A percentile compares a stretch with the other conserved stretches of the same genome.
These are phyloP conservation scores for Glossophaga mutica DNA, from an alignment of 2,797 vertebrate species.

Conservation along the genomic window DNA sequence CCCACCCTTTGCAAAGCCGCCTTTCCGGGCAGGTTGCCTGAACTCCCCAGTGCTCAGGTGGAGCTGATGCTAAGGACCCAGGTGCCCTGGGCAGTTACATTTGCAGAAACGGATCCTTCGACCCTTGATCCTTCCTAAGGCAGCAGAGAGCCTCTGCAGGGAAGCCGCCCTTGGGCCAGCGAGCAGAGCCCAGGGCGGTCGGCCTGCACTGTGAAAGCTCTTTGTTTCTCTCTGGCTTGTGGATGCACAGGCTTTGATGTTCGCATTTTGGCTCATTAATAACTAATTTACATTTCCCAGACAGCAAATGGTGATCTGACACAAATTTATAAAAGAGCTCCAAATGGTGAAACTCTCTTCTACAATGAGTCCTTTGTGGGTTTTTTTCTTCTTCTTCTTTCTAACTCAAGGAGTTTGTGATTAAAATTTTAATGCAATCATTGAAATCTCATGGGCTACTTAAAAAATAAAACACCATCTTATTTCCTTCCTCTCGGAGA, in stretches of 20 bases:
- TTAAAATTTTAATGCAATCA: conserved; percentile 83
- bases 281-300: conserved; percentile 84
- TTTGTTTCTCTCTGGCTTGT: conserved; percentile 72
- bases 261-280: conserved; percentile 80
- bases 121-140: background rate
- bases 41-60: background rate
- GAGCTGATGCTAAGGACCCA: background rate
- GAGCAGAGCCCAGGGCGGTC: background rate
- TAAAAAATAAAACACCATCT: conserved; percentile 72
- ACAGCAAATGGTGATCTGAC: conserved; percentile 82
- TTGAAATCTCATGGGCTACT: conserved; percentile 75
- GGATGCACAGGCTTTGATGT: conserved; percentile 76
- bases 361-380: conserved; percentile 80
- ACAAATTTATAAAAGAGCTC: conserved; percentile 80
- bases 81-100: background rate
- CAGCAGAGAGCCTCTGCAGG: conserved; percentile 26
- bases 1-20: background rate
- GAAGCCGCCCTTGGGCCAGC: background rate
- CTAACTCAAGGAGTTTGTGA: conserved; percentile 77
- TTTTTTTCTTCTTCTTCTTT: background rate
- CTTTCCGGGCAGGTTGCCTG: background rate
- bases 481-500: conserved; percentile 71
- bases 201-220: conserved; percentile 59
- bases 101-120: background rate
- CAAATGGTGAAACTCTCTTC: conserved; percentile 76